Conservation (phyloP, 2,113 vertebrate genomes). For the Catharus minimus region DNA sequence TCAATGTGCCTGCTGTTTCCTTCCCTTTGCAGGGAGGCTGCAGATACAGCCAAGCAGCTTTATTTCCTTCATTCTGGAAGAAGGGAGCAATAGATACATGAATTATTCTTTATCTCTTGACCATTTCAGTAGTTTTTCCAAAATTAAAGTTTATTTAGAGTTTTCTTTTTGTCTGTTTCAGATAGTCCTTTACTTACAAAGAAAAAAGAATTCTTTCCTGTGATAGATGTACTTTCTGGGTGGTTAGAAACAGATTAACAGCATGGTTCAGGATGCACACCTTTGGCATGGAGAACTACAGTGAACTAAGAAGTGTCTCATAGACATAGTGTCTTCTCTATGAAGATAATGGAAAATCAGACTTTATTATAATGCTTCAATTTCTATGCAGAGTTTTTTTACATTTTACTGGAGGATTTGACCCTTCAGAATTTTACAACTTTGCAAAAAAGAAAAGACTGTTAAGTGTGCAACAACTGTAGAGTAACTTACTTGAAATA, state of each 20-base stretch:
- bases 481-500: not conserved
- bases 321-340: not conserved
- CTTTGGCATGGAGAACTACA: not conserved
- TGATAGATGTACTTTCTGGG: not conserved
- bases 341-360: not conserved
- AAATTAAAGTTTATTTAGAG: not conserved
- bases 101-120: not conserved
- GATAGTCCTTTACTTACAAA: not conserved
- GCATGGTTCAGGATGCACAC: not conserved
- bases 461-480: not conserved
- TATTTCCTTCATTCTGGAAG: not conserved
- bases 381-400: not conserved
- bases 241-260: not conserved
- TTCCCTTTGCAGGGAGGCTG: not conserved
- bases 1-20: not conserved
- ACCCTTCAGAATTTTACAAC: not conserved
- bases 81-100: fast-evolving
- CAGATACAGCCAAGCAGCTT: not conserved
- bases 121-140: not conserved
- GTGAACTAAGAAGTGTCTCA: not conserved
- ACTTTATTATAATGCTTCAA: not conserved
- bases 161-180: not conserved
- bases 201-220: not conserved
- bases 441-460: not conserved
- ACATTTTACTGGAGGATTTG: not conserved